phyloP scores from a whole-genome alignment of 1,140 invertebrate genomes.

The Rhynchophorus ferrugineus region DNA sequence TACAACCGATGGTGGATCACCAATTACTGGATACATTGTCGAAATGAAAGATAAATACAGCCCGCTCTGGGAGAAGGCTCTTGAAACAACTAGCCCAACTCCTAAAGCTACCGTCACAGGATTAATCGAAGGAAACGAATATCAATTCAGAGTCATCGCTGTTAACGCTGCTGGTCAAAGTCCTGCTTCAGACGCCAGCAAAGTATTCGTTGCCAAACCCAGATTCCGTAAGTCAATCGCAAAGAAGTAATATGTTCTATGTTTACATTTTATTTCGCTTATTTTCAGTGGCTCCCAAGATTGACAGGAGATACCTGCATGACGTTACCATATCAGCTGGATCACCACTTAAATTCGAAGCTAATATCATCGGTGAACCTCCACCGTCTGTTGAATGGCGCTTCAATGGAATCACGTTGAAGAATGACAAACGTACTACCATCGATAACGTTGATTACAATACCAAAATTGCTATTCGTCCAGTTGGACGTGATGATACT shows the following conservation, averaged over 20 bases:
- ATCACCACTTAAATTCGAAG: conserved; percentile 86
- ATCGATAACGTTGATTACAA: conserved; percentile 83
- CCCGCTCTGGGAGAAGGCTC: conserved; percentile 82
- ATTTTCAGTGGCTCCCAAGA: conserved; percentile 80
- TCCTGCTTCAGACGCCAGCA: conserved; percentile 79
- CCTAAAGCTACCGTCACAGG: conserved; percentile 73
- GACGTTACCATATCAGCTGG: conserved; percentile 88
- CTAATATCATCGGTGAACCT: conserved; percentile 85
- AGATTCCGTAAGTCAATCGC: conserved; percentile 66
- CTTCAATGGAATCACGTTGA: conserved; percentile 53
- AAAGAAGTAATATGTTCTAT: no score
- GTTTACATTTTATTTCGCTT: conserved; percentile 16
- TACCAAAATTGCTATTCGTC: conserved; percentile 78
- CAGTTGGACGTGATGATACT: conserved; percentile 70
- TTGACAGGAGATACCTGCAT: conserved; percentile 83
- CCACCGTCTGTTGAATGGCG: conserved; percentile 86
- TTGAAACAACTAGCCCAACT: conserved; percentile 65
- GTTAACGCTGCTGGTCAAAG: conserved; percentile 91
- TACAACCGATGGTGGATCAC: conserved; percentile 79
- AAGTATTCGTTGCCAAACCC: conserved; percentile 86
- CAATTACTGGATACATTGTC: conserved; percentile 89
- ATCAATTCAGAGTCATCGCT: conserved; percentile 96
- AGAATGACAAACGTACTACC: conserved; percentile 51
- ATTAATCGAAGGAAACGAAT: conserved; percentile 93
- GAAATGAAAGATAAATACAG: conserved; percentile 97